phyloP scores from a whole-genome alignment of 2,888 invertebrate species.

The Drosophila parthenogenetica region DNA sequence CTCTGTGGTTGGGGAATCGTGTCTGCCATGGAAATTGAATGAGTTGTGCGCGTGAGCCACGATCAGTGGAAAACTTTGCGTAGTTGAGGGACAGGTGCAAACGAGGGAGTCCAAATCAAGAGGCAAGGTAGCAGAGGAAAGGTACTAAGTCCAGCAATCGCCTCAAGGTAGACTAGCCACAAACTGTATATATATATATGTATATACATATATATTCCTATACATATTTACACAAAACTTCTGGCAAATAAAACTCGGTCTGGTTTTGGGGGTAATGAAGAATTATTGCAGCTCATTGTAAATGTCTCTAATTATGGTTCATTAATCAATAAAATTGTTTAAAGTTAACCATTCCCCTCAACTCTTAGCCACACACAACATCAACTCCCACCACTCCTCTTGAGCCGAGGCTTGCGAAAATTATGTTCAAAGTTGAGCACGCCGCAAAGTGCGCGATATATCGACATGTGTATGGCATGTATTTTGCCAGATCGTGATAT shows the following conservation, averaged over 20 bases:
- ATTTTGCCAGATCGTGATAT: slow-evolving; percentile 74
- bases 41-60: slow-evolving; percentile 81
- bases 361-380: not conserved
- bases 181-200: not conserved
- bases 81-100: slow-evolving; percentile 28
- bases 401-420: slow-evolving; percentile 52
- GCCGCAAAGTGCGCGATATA: slow-evolving; percentile 58
- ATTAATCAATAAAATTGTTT: slow-evolving; percentile 85
- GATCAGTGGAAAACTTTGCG: slow-evolving; percentile 53
- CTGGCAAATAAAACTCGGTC: slow-evolving; percentile 30
- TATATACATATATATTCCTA: no score
- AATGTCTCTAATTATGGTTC: slow-evolving; percentile 85
- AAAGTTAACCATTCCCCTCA: slow-evolving; percentile 35
- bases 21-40: slow-evolving; percentile 78
- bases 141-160: slow-evolving; percentile 45
- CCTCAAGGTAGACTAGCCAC: slow-evolving; percentile 38
- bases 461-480: slow-evolving; percentile 73
- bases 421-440: slow-evolving; percentile 72
- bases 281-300: slow-evolving; percentile 84
- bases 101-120: not conserved
- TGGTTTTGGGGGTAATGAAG: slow-evolving; percentile 82
- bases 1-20: slow-evolving; percentile 59
- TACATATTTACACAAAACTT: slow-evolving; percentile 21
- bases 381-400: not conserved
- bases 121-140: not conserved